Base-by-base conservation (phyloP, 1,140 invertebrate genomes). In the Panagrolaimus sp. region DNA sequence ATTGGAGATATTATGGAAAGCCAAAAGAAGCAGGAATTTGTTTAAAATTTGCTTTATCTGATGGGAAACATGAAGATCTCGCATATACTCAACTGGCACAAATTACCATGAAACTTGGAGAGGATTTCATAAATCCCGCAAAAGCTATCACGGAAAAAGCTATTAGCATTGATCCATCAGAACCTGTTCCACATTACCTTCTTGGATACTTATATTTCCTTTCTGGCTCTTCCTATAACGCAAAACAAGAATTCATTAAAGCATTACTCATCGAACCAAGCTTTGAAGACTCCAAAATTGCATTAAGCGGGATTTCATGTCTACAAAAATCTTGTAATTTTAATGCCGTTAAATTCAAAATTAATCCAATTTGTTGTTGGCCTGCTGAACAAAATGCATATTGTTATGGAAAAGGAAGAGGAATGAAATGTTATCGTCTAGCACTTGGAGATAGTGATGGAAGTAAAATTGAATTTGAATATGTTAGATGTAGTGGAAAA, bases 341-440 rank as follows among this genome's bases (percentile, higher is more conserved):
- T 5, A 27, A 57, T 25, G 20, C 51, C 20, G 43, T 70, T 0
- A 13, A 43, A 20, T 31, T 73, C 43, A n/a, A 20, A 9, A 42
- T 27, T 63, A 9, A 11, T 1, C 69, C 69, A 25, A 70, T 70
- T 42, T 70, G 69, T 62, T 70, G 69, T 51, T 70, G 69, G 69
- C 25, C 25, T 13, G 71, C 46, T 42, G 69, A 70, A 62, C 69
- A 70, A 11, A 62, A 70, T 43, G 68, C 71, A 13, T 70, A 69
- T 45, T 70, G 69, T 31, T 70, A 73, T 16, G 43, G 47, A 9
- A 20, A 42, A 25, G 42, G 70, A 27, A 45, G 65, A 9, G 11
- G 11, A 16, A 16, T 1, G 5, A 20, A 27, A 9, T 57, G 51
- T 13, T 57, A 23, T 13, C 51, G 51, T 0, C 20, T 57, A 16